These are phyloP conservation scores for Drosophila paracracens DNA, from an alignment of 2,888 invertebrate genomes.

Conservation along the genomic window DNA sequence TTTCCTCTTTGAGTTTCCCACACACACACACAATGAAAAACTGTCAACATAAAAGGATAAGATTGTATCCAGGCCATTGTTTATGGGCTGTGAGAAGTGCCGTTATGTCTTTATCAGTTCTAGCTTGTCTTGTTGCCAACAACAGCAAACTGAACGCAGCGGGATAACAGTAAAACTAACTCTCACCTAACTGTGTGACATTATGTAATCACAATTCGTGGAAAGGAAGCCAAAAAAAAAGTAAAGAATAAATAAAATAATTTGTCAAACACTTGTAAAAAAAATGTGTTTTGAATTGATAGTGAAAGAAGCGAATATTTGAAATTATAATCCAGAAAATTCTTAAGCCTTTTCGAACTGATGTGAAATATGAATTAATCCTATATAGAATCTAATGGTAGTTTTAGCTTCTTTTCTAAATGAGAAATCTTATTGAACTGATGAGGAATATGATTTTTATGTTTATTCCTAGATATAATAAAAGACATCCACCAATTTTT, in stretches of 20 bases:
- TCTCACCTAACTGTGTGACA: slow-evolving; percentile 14
- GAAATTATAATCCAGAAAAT: neutral
- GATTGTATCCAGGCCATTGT: slow-evolving; percentile 40
- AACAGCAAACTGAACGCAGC: slow-evolving; percentile 33
- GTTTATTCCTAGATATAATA: neutral
- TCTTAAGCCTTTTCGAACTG: neutral
- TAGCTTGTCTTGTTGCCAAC: slow-evolving; percentile 19
- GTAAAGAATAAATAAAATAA: slow-evolving; percentile 7
- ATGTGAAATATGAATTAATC: neutral
- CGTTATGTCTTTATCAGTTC: slow-evolving; percentile 58
- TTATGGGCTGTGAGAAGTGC: slow-evolving; percentile 57
- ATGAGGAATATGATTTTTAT: neutral
- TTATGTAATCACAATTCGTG: slow-evolving; percentile 41
- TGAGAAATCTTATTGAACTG: neutral
- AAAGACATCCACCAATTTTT: neutral
- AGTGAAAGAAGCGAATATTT: neutral
- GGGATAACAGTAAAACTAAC: slow-evolving; percentile 31
- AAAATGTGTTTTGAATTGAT: slow-evolving; percentile 14
- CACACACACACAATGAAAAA: slow-evolving; percentile 36
- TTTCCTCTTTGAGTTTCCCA: slow-evolving; percentile 29
- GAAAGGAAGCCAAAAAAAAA: slow-evolving; percentile 18
- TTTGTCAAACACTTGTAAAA: slow-evolving; percentile 17
- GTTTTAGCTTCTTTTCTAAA: neutral
- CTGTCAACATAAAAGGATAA: slow-evolving; percentile 48
- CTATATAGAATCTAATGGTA: rapidly evolving